Base-by-base conservation (phyloP, 2,113 vertebrate genomes). In the Grammomys dolichurus region DNA sequence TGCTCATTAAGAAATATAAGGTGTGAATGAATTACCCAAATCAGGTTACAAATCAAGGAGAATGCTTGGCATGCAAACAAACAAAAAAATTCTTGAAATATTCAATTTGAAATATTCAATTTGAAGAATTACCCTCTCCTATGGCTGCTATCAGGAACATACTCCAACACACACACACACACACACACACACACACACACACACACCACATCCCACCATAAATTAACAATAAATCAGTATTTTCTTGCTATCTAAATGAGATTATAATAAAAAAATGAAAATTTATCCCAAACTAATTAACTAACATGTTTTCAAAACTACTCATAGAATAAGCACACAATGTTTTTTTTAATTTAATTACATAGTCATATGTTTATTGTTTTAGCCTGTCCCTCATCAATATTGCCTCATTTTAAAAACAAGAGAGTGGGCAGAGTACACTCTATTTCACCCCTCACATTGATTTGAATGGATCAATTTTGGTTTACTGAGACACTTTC, bases 51-150 rank as follows among this genome's bases (percentile, higher is more conserved):
- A 3, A 75, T 75, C 40, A 69, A 70, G 60, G 22, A 89, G 36
- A 90, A 92, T 40, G 5, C 17, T 58, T 72, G 43, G 4, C 19
- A 48, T 54, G 9, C n/a, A 56, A 10, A 91, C 54, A 78, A 63
- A 92, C 17, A 84, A 84, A 95, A 93, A 56, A 40, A 70, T 31
- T 81, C 89, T 54, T 92, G n/a, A 89, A 93, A 78, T 93, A 87
- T 40, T 73, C 43, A 16, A 28, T n/a, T 78, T 78, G 63, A 91
- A 95, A 78, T 93, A 87, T 40, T 73, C 43, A 16, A 28, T n/a
- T 78, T 78, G 63, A 91, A 95, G 12, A 69, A 77, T 81, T 84
- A 82, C 1, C 1, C 31, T 89, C 82, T 13, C 19, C 2, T 96
- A 6, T 87, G 43, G 1, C 12, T 7, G 17, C 9, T 48, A 91